Evolutionary conservation across 2,888 invertebrate species (phyloP).

Genomic region (Maniola hyperantus): DNA sequence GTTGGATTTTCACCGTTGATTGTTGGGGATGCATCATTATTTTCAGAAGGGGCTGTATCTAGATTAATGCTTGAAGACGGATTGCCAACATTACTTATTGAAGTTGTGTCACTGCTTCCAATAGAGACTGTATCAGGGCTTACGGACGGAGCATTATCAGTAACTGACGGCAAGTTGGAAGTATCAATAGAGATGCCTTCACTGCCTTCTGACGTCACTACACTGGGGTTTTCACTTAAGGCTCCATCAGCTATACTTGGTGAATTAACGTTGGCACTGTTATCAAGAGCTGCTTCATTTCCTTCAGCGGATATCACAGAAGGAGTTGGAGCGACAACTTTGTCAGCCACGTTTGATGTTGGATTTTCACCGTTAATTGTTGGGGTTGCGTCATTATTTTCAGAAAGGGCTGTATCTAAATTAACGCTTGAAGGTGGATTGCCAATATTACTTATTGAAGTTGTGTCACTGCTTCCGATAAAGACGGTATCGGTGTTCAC

Average conservation of each 20-base stretch:
- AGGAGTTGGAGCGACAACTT: not conserved
- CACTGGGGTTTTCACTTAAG: not conserved
- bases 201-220: slow-evolving; percentile 3
- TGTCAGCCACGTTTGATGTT: not conserved
- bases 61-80: too few relatives aligned
- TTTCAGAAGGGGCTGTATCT: not conserved
- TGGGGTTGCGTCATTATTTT: not conserved
- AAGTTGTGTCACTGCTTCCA: too few relatives aligned
- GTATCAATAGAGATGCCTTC: not conserved
- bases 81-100: too few relatives aligned
- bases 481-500: not conserved
- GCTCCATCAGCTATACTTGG: not conserved
- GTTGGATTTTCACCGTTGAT: not conserved
- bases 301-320: not conserved
- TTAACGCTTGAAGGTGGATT: too few relatives aligned
- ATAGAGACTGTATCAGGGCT: not conserved
- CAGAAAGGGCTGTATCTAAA: too few relatives aligned
- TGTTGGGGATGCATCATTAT: not conserved
- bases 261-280: not conserved
- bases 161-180: not conserved
- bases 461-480: too few relatives aligned
- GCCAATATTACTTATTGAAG: too few relatives aligned
- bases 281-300: not conserved
- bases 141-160: too few relatives aligned
- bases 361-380: not conserved